phyloP scores from a whole-genome alignment of 2,797 vertebrate genomes.

The Rhodeus uyekii region DNA sequence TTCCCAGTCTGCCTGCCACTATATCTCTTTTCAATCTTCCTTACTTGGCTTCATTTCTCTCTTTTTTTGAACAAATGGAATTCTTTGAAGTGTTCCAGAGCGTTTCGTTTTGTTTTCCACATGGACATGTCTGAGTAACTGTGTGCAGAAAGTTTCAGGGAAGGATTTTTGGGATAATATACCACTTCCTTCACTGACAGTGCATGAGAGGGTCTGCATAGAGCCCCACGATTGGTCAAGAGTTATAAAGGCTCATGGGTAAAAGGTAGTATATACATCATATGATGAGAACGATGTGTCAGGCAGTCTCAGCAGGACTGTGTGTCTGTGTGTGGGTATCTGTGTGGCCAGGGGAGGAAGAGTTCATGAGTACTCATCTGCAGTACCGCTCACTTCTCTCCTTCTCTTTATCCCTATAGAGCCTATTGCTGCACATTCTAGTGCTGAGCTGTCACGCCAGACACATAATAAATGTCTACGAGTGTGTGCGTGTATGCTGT shows the following conservation, averaged over 20 bases:
- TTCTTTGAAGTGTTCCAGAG: slow-evolving; percentile 7
- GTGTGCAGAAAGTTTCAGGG: slow-evolving; percentile 25
- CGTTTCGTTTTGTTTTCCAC: slow-evolving; percentile 15
- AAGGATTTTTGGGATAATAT: slow-evolving; percentile 39
- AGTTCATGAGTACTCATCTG: slow-evolving; percentile 59
- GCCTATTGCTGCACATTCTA: slow-evolving; percentile 67
- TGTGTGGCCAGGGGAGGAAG: slow-evolving; percentile 58
- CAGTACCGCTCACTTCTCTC: slow-evolving; percentile 59
- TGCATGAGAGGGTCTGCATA: slow-evolving; percentile 24
- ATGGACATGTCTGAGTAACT: slow-evolving; percentile 13
- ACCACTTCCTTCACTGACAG: slow-evolving; percentile 42
- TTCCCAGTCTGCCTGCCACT: slow-evolving; percentile 12
- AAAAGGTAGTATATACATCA: slow-evolving; percentile 69
- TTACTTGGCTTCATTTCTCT: slow-evolving; percentile 36
- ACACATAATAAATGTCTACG: slow-evolving; percentile 70
- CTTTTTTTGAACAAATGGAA: slow-evolving; percentile 39
- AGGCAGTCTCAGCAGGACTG: slow-evolving; percentile 52
- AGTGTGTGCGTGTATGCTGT: background rate
- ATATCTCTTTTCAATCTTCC: slow-evolving; percentile 30
- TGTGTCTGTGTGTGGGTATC: slow-evolving; percentile 58
- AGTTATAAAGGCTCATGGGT: slow-evolving; percentile 60
- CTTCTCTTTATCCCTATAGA: slow-evolving; percentile 63
- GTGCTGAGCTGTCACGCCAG: slow-evolving; percentile 72
- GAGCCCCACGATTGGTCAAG: slow-evolving; percentile 59
- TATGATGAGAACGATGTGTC: slow-evolving; percentile 70